Evolutionary conservation across 2,113 vertebrate species (phyloP), one percentile per base, ranked within the genome.

Genomic region (Heterocephalus glaber): DNA sequence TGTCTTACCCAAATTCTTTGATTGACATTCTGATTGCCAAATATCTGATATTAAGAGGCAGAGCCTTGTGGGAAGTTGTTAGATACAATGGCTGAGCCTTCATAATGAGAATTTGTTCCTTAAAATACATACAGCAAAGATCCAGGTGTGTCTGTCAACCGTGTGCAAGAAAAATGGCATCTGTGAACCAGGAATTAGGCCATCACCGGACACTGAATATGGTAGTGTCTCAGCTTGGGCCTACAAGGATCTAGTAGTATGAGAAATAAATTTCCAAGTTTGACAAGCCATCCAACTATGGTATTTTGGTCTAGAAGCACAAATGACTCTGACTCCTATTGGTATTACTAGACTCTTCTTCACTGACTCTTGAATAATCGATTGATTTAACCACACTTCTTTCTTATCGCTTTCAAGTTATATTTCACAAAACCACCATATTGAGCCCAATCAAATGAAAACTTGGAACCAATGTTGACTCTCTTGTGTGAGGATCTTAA

Each of bases 41-140:
- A 33, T 49, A 28, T 6, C 10, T n/a, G 7, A 7, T 47, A 5
- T 35, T 58, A 44, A 33, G 28, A n/a, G 13, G 41, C 12, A 3
- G 9, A 20, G 17, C 7, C 1, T 63, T 54, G 26, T 41, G 9
- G 60, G 49, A 38, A 13, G 10, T n/a, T 7, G 10, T 9, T 60
- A 7, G 11, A 7, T 26, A 16, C 16, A 17, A 16, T 2, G 6
- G 11, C 0, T 33, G 6, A 33, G 11, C 4, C 26, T 63, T 85
- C 19, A 13, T 20, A 6, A 41, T 63, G 16, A 5, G 19, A 1
- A 54, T 85, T 33, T 22, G 0, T 33, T 5, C 12, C 22, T 83
- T 61, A 83, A 2, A 60, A 60, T 72, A n/a, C 7, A 56, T 30
- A n/a, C 1, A 2, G 7, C 54, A 38, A 28, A 7, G 28, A 44